Evolutionary conservation across 2,888 invertebrate genomes (phyloP).

Genomic region (Lasioglossum marginatum): DNA sequence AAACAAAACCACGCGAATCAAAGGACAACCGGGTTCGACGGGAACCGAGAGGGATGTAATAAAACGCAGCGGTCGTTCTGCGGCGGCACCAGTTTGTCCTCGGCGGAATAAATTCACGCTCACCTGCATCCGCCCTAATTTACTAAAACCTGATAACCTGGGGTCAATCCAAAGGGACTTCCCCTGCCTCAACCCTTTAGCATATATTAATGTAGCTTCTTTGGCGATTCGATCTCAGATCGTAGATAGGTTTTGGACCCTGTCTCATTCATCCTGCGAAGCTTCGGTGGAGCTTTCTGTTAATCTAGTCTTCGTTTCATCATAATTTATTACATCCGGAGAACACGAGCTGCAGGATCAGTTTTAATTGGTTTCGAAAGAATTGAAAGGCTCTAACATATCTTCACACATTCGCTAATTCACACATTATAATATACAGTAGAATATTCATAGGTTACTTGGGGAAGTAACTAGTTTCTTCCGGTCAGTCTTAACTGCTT

Average conservation of each 20-base stretch:
- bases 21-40: conserved; percentile 42
- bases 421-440: neutral
- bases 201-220: neutral
- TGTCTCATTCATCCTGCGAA: neutral
- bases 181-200: neutral
- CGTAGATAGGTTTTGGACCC: neutral
- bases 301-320: too few species aligned
- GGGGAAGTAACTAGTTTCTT: neutral
- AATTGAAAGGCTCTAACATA: neutral
- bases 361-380: neutral
- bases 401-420: neutral
- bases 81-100: conserved; percentile 19
- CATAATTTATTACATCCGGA: neutral
- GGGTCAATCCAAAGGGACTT: neutral
- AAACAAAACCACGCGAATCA: conserved; percentile 42
- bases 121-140: conserved; percentile 34
- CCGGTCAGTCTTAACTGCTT: neutral
- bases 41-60: conserved; percentile 53
- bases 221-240: neutral
- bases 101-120: conserved; percentile 48
- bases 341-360: neutral
- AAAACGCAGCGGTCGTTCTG: conserved; percentile 44
- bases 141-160: conserved; percentile 53
- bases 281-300: neutral
- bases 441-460: neutral